Percentiles rank a stretch among this genome's conserved stretches.
These are phyloP conservation scores for Heliconius cydno DNA, from an alignment of 2,888 invertebrate species.

Conservation along the genomic window DNA sequence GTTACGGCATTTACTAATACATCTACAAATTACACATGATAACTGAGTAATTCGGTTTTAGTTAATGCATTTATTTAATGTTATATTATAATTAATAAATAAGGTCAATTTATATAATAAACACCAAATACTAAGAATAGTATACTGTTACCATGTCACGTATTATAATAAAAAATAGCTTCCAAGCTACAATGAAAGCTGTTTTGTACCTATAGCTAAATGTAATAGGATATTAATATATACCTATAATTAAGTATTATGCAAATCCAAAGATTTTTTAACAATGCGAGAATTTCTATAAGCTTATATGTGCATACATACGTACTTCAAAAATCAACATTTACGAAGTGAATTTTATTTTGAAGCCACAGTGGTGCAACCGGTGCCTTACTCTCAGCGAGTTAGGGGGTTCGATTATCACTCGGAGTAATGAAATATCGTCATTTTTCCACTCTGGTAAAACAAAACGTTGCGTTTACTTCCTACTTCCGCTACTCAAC, in stretches of 20 bases:
- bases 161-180: not conserved
- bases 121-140: slow-evolving; percentile 14
- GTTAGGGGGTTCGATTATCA: no score
- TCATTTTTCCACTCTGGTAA: not conserved
- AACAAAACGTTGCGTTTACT: not conserved
- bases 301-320: not conserved
- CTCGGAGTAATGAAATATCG: no score
- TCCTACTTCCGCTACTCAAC: not conserved
- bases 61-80: slow-evolving; percentile 29
- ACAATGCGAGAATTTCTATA: not conserved
- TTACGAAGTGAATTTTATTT: not conserved
- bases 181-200: not conserved
- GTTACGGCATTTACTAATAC: slow-evolving; percentile 18
- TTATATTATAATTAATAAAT: slow-evolving; percentile 8
- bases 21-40: not conserved
- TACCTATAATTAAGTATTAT: not conserved
- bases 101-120: not conserved
- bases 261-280: not conserved
- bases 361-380: not conserved
- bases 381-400: not conserved
- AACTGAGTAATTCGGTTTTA: slow-evolving; percentile 11
- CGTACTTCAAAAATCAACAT: not conserved
- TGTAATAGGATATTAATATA: not conserved
- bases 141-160: not conserved
- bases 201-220: not conserved